phyloP scores from a whole-genome alignment of 2,888 invertebrate genomes.

The Parthenolecanium corni region DNA sequence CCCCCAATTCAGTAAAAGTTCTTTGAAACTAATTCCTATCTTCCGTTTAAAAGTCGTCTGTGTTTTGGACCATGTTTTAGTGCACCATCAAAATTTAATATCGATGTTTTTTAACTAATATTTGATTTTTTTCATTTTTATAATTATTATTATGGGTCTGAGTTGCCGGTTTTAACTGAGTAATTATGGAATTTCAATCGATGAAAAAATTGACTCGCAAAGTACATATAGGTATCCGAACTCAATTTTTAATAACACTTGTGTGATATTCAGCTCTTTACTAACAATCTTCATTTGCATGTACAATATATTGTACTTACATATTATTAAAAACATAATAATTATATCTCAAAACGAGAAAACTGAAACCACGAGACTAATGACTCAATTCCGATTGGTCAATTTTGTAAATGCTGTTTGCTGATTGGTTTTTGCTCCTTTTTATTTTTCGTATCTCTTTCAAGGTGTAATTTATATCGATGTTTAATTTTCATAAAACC shows the following conservation, averaged over 20 bases:
- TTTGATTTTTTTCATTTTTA: conserved; percentile 27
- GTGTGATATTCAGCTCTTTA: background rate
- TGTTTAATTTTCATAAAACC: too few species aligned
- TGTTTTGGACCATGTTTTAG: background rate
- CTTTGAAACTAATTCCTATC: too few species aligned
- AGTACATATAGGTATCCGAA: conserved; percentile 5
- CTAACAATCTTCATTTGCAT: background rate
- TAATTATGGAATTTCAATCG: conserved; percentile 40
- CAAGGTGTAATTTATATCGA: too few species aligned
- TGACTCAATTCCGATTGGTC: too few species aligned
- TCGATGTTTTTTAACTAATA: background rate
- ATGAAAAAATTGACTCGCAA: conserved; percentile 3
- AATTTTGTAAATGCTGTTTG: too few species aligned
- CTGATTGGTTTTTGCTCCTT: too few species aligned
- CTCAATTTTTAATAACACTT: background rate
- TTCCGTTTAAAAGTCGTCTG: background rate
- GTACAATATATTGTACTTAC: too few species aligned
- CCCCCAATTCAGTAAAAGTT: background rate
- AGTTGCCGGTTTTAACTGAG: conserved; percentile 71
- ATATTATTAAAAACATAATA: too few species aligned
- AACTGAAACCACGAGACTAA: too few species aligned
- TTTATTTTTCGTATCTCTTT: too few species aligned
- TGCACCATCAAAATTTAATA: background rate
- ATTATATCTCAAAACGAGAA: too few species aligned
- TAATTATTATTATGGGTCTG: conserved; percentile 46